These are phyloP conservation scores for Cyclophora albipunctata DNA, from an alignment of 2,888 invertebrate genomes.

Conservation along the genomic window DNA sequence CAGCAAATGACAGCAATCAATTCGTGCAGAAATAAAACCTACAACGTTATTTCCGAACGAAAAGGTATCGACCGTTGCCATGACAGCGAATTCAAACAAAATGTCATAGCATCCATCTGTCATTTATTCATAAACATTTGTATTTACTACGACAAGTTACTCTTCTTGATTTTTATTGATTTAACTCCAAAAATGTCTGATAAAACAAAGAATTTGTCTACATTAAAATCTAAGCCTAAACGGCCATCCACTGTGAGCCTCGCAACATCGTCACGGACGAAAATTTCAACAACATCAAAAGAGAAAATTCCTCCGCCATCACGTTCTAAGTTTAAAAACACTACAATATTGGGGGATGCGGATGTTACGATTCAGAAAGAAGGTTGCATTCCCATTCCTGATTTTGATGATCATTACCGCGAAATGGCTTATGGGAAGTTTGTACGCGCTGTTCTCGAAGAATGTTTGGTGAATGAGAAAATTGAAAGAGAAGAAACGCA, in stretches of 20 bases:
- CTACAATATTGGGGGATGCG: slow-evolving; percentile 36
- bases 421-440: slow-evolving; percentile 55
- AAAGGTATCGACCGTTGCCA: slow-evolving; percentile 37
- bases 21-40: no score
- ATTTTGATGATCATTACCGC: slow-evolving; percentile 41
- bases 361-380: background rate
- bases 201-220: slow-evolving; percentile 39
- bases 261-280: slow-evolving; percentile 31
- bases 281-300: slow-evolving; percentile 21
- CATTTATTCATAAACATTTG: background rate
- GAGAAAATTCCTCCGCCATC: slow-evolving; percentile 18
- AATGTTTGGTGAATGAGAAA: slow-evolving; percentile 57
- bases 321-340: slow-evolving; percentile 31
- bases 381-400: slow-evolving; percentile 21
- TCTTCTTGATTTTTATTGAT: background rate
- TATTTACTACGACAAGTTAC: background rate
- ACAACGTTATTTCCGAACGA: slow-evolving; percentile 32
- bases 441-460: slow-evolving; percentile 49
- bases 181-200: slow-evolving; percentile 38
- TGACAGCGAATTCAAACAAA: slow-evolving; percentile 40
- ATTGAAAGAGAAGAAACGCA: slow-evolving; percentile 52
- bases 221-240: slow-evolving; percentile 32
- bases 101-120: slow-evolving; percentile 1
- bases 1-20: background rate
- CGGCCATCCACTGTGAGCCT: slow-evolving; percentile 33